Evolutionary conservation across 2,113 vertebrate species (phyloP), one percentile per base, ranked within the genome.

Genomic region (Sus scrofa): DNA sequence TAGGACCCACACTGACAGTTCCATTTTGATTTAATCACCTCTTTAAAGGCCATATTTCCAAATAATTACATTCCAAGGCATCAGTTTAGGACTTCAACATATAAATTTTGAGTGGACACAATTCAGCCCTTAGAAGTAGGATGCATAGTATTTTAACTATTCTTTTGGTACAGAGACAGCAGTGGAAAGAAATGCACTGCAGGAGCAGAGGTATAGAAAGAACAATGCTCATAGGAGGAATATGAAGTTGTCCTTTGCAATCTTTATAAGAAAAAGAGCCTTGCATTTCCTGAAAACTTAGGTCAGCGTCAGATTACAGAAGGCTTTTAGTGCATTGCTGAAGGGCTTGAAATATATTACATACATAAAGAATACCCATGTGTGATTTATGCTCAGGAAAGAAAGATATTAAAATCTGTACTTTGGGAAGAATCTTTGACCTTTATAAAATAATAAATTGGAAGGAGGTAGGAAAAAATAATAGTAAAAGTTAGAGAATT

Each of bases 1-100:
- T 20, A 22, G 11, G 19, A 11, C 3, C 18, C 0, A 0, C 19
- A 6, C 0, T 54, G 30, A 56, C 52, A n/a, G 12, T n/a, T 78
- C n/a, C 52, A 78, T 56, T 56, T 78, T 56, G 11, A 30, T 56
- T 78, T 78, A 78, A 22, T 78, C 30, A 56, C 32, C 75, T 22
- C 20, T 78, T 78, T 78, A 78, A 78, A 78, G 32, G 52, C 7
- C 32, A 56, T 56, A 24, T 54, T 54, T 78, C 75, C 75, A 78
- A n/a, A 78, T n/a, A 54, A 32, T 34, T 78, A 56, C 11, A 78
- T 78, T 78, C 19, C 56, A 12, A 56, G 19, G 11, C 52, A 78
- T 24, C 13, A 12, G 19, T 30, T 56, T 78, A 54, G 52, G 52
- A 78, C 54, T 78, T 56, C 75, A 78, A 56, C 1, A 4, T 34